Percentiles rank a stretch among this genome's conserved stretches.
Evolutionary conservation across 1,140 invertebrate species (phyloP).

Genomic region (Notospermus geniculatus): DNA sequence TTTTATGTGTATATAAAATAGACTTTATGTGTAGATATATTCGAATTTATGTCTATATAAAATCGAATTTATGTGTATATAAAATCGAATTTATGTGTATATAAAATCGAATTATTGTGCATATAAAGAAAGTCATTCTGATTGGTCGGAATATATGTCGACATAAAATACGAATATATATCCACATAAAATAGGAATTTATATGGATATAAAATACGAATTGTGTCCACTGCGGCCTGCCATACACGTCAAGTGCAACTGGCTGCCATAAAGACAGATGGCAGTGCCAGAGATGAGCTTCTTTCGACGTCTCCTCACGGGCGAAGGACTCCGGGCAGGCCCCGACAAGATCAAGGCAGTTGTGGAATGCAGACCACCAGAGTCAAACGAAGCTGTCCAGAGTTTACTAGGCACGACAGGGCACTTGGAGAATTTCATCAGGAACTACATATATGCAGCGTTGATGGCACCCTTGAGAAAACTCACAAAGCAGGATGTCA

Average conservation of each 20-base stretch:
- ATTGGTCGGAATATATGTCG: no score
- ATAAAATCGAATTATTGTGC: no score
- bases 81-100: no score
- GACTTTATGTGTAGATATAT: no score
- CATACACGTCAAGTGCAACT: conserved; percentile 28
- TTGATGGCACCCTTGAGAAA: conserved; percentile 26
- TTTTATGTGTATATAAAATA: no score
- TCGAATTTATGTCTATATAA: no score
- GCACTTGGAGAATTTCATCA: conserved; percentile 33
- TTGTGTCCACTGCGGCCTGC: no score
- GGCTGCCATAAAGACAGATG: conserved; percentile 32
- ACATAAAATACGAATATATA: no score
- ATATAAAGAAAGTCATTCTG: no score
- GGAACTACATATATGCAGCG: conserved; percentile 30
- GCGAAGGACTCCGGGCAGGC: conserved; percentile 26
- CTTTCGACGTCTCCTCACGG: conserved; percentile 20
- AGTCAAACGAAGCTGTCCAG: conserved; percentile 26
- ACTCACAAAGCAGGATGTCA: conserved; percentile 24
- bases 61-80: no score
- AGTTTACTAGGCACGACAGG: conserved; percentile 31
- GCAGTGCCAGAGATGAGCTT: conserved; percentile 25
- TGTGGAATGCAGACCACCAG: conserved; percentile 21
- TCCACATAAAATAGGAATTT: no score
- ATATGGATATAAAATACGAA: no score
- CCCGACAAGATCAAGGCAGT: conserved; percentile 29